These are phyloP conservation scores for Sebastiscus albofasciatus DNA, from an alignment of 2,797 vertebrate species.

Conservation along the genomic window DNA sequence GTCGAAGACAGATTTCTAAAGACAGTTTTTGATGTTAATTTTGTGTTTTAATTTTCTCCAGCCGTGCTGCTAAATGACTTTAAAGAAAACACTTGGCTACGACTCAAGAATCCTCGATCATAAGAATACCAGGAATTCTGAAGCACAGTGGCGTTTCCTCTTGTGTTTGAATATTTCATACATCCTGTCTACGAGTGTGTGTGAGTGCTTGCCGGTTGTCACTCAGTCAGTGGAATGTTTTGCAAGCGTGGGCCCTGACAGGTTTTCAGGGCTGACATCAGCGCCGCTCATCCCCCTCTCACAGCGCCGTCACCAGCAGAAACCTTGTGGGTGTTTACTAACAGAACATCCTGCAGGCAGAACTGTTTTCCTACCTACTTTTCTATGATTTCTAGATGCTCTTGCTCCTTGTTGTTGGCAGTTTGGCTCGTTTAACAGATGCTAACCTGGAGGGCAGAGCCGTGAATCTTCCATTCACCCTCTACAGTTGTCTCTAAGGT, in stretches of 20 bases:
- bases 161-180: slow-evolving; percentile 61
- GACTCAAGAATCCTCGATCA: slow-evolving; percentile 20
- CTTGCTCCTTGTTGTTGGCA: not conserved
- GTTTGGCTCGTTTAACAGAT: not conserved
- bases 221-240: slow-evolving; percentile 53
- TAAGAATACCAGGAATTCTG: slow-evolving; percentile 66
- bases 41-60: not conserved
- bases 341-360: not conserved
- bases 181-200: slow-evolving; percentile 46
- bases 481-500: slow-evolving; percentile 13
- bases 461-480: slow-evolving; percentile 18
- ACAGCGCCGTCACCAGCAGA: not conserved
- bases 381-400: not conserved
- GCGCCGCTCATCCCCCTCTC: slow-evolving; percentile 26
- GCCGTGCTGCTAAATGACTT: not conserved
- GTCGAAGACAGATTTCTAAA: not conserved
- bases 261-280: slow-evolving; percentile 49
- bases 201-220: slow-evolving; percentile 31
- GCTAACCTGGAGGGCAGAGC: slow-evolving; percentile 2
- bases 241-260: slow-evolving; percentile 46
- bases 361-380: not conserved
- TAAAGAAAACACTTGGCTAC: slow-evolving; percentile 29
- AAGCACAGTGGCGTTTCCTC: slow-evolving; percentile 58
- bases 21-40: not conserved
- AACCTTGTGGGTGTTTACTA: slow-evolving; percentile 26